phyloP scores from a whole-genome alignment of 1,140 invertebrate genomes.

The Drosophila baimaii region DNA sequence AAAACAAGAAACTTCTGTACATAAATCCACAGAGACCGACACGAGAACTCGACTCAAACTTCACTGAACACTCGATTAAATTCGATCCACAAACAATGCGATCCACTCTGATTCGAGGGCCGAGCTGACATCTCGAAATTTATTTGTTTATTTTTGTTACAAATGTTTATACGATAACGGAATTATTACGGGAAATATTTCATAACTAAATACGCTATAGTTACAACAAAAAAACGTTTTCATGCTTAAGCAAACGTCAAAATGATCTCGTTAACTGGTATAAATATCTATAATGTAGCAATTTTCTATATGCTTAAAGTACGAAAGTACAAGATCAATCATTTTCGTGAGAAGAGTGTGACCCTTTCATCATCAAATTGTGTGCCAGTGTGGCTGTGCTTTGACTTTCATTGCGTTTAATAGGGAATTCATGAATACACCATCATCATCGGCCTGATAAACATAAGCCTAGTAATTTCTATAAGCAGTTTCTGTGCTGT shows the following conservation, averaged over 20 bases:
- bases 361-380: not conserved
- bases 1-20: constrained; percentile 4
- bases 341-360: constrained; percentile 6
- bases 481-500: constrained; percentile 3
- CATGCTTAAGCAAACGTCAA: not conserved
- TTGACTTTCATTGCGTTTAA: not conserved
- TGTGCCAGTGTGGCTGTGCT: constrained; percentile 16
- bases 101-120: constrained; percentile 4
- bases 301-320: not conserved
- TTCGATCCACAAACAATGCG: constrained; percentile 10
- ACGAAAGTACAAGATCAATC: not conserved
- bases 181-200: constrained; percentile 1
- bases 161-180: constrained; percentile 3
- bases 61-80: constrained; percentile 2
- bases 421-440: constrained; percentile 14
- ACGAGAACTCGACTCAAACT: not conserved
- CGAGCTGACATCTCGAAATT: constrained; percentile 17
- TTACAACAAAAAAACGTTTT: not conserved
- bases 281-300: not conserved
- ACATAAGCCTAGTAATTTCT: constrained; percentile 24
- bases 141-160: constrained; percentile 5
- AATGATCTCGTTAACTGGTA: not conserved
- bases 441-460: constrained; percentile 5
- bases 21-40: constrained; percentile 2
- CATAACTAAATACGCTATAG: not conserved